Conservation (phyloP, 1,140 invertebrate species). For the Pararge aegeria region DNA sequence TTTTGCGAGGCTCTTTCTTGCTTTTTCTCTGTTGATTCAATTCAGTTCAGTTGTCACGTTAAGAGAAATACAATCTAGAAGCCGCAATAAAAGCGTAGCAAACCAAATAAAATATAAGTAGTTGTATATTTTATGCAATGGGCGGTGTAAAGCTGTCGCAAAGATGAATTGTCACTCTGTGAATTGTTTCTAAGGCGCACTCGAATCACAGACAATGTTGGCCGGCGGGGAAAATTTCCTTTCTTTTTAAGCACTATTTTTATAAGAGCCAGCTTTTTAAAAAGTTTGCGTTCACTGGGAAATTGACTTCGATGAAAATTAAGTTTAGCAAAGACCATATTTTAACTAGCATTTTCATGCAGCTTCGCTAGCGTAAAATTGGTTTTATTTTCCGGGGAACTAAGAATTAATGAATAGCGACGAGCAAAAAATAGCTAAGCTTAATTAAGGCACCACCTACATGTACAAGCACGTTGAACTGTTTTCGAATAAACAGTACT, state of each 20-base stretch:
- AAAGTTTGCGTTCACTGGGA: constrained; percentile 6
- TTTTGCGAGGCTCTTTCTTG: background rate
- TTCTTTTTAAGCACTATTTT: constrained; percentile 21
- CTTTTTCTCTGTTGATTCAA: background rate
- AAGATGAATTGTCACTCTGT: constrained; percentile 61
- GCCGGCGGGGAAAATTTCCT: constrained; percentile 16
- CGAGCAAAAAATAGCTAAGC: background rate
- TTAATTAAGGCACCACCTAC: background rate
- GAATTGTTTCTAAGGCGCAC: constrained; percentile 45
- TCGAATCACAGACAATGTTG: constrained; percentile 25
- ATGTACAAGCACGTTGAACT: background rate
- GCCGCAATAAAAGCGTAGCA: constrained; percentile 15
- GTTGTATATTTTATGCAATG: constrained; percentile 29
- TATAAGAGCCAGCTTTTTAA: constrained; percentile 17
- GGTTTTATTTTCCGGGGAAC: background rate
- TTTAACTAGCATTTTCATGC: background rate
- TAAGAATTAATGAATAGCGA: background rate
- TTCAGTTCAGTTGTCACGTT: background rate
- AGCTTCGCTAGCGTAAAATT: background rate
- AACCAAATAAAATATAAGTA: constrained; percentile 23
- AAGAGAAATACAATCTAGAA: constrained; percentile 2
- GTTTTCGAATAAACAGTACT: background rate
- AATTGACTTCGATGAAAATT: constrained; percentile 9
- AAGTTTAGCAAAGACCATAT: background rate
- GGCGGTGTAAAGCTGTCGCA: constrained; percentile 41